Conservation (phyloP, 2,113 vertebrate species). For the Myotis brandtii region DNA sequence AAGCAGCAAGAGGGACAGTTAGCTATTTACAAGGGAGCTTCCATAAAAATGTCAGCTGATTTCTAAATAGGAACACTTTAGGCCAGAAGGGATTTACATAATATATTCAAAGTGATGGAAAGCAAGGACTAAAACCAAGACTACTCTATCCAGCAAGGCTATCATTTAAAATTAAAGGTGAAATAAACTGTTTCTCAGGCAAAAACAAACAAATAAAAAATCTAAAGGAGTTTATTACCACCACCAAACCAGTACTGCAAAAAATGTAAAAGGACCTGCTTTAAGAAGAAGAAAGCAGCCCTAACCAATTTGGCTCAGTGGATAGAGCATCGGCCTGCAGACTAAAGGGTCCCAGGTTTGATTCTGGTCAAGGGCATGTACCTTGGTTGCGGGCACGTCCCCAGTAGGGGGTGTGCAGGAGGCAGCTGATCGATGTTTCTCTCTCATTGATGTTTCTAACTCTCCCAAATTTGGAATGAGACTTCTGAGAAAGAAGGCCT, state of each 20-base stretch:
- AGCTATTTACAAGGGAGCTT: not conserved
- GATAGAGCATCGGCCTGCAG: too few species aligned
- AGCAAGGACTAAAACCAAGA: not conserved
- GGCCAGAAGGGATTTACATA: not conserved
- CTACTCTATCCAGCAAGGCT: not conserved
- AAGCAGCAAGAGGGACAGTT: not conserved
- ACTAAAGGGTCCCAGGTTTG: too few species aligned
- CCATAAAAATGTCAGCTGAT: not conserved
- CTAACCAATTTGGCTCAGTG: too few species aligned
- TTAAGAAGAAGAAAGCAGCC: not conserved
- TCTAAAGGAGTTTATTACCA: not conserved
- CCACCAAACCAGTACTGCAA: not conserved
- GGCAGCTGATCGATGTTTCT: too few species aligned
- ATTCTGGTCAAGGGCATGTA: too few species aligned
- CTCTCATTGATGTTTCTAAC: too few species aligned
- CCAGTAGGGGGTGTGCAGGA: too few species aligned
- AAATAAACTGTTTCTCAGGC: not conserved
- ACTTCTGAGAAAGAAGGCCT: too few species aligned
- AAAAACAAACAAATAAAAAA: not conserved
- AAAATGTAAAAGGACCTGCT: not conserved
- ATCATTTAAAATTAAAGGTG: not conserved
- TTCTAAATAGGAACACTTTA: not conserved
- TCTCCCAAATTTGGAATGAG: too few species aligned
- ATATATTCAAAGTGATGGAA: not conserved
- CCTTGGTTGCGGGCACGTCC: too few species aligned